Evolutionary conservation across 2,888 invertebrate genomes (phyloP), one percentile per base, ranked within the genome.

Genomic region (Lydus trimaculatus): DNA sequence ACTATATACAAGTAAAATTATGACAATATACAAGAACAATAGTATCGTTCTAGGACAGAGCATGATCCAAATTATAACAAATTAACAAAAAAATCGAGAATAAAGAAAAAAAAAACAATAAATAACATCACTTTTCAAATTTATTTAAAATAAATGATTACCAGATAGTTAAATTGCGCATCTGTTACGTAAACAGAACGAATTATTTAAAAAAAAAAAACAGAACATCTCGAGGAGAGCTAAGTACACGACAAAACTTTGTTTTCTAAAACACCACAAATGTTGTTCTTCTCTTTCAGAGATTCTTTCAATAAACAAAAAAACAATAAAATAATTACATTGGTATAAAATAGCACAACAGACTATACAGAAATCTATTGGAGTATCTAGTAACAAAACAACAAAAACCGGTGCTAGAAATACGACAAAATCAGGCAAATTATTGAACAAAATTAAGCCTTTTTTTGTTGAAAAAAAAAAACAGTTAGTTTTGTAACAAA

Each of bases 1-100:
- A 79, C 80, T 84, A 84, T 84, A 78, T 84, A 84, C 84, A 52
- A 84, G 79, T 83, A 83, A 83, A 82, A 83, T 78, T 69, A 76
- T 79, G 77, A 79, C 75, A 80, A 78, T 81, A 78, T 81, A 82
- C 78, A 80, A n/a, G 72, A 76, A 78, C 74, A 76, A 78, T 75
- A 72, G 36, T 17, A 43, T 5, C 17, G 73, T 67, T 72, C 65
- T 64, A 73, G 67, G 67, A 75, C 70, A 75, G 70, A 73, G 43
- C 43, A 17, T 43, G n/a, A n/a, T 6, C 0, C 5, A 17, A 72
- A 75, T 75, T 25, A 74, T 67, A 75, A 75, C 66, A 70, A 69
- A 73, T 70, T 69, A 75, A 75, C 71, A 73, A 72, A 73, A 73
- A 71, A 74, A 78, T n/a, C n/a, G n/a, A n/a, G n/a, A n/a, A n/a